These are phyloP conservation scores for Schizopygopsis malacanthus DNA, from an alignment of 2,797 vertebrate genomes.

Conservation along the genomic window DNA sequence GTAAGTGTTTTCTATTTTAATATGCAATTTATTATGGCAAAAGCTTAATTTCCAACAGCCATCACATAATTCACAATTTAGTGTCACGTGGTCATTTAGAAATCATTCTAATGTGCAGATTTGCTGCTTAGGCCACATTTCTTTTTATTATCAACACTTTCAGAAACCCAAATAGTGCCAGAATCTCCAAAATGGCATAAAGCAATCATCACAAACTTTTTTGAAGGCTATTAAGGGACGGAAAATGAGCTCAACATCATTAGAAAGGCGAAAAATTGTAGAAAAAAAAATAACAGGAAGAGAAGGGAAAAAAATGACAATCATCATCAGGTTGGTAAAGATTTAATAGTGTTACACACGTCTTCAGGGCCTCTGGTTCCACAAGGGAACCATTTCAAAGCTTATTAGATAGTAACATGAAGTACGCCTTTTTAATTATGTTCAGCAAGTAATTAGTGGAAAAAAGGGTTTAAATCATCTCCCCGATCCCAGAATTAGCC, in stretches of 20 bases:
- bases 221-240: conserved; percentile 30
- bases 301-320: conserved; percentile 51
- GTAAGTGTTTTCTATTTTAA: neutral
- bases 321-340: conserved; percentile 55
- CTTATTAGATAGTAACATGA: conserved; percentile 72
- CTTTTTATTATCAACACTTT: neutral
- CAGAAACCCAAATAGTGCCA: neutral
- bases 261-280: conserved; percentile 17
- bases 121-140: neutral
- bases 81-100: neutral
- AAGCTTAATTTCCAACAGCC: neutral
- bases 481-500: conserved; percentile 72
- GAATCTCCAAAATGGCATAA: conserved; percentile 26
- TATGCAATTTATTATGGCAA: neutral
- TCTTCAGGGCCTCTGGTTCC: conserved; percentile 64
- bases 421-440: conserved; percentile 76
- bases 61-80: neutral
- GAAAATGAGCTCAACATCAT: conserved; percentile 43
- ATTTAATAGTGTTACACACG: conserved; percentile 59
- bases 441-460: conserved; percentile 77
- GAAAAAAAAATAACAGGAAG: conserved; percentile 53
- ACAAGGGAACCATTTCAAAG: conserved; percentile 68
- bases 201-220: conserved; percentile 34
- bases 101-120: neutral
- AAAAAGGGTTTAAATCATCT: conserved; percentile 70